A percentile compares a stretch with the other conserved stretches of the same genome.
These are phyloP conservation scores for Phyllostomus hastatus DNA, from an alignment of 2,113 vertebrate species.

Conservation along the genomic window DNA sequence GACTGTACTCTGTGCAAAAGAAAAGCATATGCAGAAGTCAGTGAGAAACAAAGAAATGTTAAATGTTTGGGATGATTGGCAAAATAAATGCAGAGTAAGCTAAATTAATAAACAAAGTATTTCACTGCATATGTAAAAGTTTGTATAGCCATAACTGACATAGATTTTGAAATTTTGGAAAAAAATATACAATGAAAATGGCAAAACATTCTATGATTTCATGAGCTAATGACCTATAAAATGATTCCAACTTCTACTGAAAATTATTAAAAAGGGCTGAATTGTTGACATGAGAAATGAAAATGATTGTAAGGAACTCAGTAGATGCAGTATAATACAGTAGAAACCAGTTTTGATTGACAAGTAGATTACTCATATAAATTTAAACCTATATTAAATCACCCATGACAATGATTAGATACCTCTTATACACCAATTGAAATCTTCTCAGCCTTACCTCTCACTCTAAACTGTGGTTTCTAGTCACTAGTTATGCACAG, in stretches of 20 bases:
- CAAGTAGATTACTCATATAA: background rate
- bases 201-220: background rate
- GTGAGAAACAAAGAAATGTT: slow-evolving; percentile 47
- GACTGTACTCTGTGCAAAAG: background rate
- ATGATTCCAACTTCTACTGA: background rate
- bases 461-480: background rate
- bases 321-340: background rate
- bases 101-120: background rate
- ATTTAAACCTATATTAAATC: background rate
- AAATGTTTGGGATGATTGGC: background rate
- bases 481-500: background rate
- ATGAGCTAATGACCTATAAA: background rate
- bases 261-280: background rate
- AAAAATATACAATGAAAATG: background rate
- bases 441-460: background rate
- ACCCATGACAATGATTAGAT: background rate
- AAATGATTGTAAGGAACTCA: background rate
- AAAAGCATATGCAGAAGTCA: slow-evolving; percentile 33
- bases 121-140: background rate
- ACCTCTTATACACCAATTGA: background rate
- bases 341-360: background rate
- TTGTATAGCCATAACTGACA: background rate
- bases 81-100: background rate
- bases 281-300: background rate
- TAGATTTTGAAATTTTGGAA: background rate